Percentiles rank a stretch among this genome's conserved stretches.
Conservation (phyloP, 2,797 vertebrate species). For the Chrosomus eos region DNA sequence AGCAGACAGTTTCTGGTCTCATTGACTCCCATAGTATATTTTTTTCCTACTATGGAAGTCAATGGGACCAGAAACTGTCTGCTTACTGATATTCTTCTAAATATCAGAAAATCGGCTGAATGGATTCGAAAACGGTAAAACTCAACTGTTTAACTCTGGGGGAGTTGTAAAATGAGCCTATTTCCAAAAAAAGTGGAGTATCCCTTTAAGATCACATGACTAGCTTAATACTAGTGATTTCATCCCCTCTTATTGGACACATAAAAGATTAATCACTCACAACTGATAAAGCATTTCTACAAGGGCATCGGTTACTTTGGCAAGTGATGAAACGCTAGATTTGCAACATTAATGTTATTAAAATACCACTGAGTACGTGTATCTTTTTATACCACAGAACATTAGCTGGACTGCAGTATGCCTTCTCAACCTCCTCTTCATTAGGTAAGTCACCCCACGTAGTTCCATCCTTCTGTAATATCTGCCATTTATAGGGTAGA, state of each 20-base stretch:
- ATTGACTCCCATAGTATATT: too few species aligned
- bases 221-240: not conserved
- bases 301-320: not conserved
- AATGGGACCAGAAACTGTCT: too few species aligned
- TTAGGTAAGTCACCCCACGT: conserved; percentile 80
- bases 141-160: too few species aligned
- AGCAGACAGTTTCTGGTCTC: too few species aligned
- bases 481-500: conserved; percentile 92
- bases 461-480: conserved; percentile 58
- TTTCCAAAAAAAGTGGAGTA: too few species aligned
- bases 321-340: not conserved
- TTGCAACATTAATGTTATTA: not conserved
- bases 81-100: too few species aligned
- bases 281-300: not conserved
- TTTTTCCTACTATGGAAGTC: too few species aligned
- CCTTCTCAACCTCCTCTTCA: conserved; percentile 85
- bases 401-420: conserved; percentile 81
- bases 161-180: too few species aligned
- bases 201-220: not conserved
- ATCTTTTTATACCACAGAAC: conserved; percentile 48
- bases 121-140: too few species aligned
- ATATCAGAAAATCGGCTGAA: too few species aligned
- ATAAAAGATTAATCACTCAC: not conserved
- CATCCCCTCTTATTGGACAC: not conserved
- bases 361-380: not conserved